Base-by-base conservation (phyloP, 1,140 invertebrate species). In the Mycetomoellerius zeteki region DNA sequence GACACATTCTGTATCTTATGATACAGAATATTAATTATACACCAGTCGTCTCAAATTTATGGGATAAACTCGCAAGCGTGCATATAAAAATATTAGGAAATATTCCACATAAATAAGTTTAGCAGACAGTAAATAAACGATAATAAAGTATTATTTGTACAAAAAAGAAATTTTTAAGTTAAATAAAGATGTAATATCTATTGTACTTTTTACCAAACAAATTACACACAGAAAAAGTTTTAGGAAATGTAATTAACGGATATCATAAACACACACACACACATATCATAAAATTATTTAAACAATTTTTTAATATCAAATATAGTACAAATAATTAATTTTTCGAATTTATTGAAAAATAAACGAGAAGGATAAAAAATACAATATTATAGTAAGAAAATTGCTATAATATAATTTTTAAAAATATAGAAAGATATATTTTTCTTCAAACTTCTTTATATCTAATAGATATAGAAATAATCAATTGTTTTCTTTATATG, bases 11-110 rank as follows among this genome's bases (percentile, higher is more conserved):
- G 16, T 64, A 64, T 64, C 60, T 64, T 33, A 43, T 43, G 7
- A 10, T 43, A 19, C 60, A 64, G 27, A 64, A 30, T 64, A 64
- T 64, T 64, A 64, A 64, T 64, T 64, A 19, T 64, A 30, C 16
- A 64, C 16, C 27, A 19, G 27, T 64, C 27, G 16, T 16, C 6
- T 30, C 16, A 62, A 62, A 62, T 30, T 62, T 62, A 64, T 64
- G 16, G 27, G 1, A 30, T 14, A 64, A 64, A 19, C 14, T 62
- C 1, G 27, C 27, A 64, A 64, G 27, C 27, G 30, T 64, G 14
- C 30, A 64, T 64, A 64, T 6, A 30, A 30, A 62, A 64, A 21
- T 64, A 19, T 30, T 62, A 27, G 60, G 14, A 62, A 62, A 64
- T 30, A 64, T 64, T 64, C 19, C 16, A 64, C 7, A 30, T 4